Evolutionary conservation across 2,888 invertebrate species (phyloP).

Genomic region (Crioceris asparagi): DNA sequence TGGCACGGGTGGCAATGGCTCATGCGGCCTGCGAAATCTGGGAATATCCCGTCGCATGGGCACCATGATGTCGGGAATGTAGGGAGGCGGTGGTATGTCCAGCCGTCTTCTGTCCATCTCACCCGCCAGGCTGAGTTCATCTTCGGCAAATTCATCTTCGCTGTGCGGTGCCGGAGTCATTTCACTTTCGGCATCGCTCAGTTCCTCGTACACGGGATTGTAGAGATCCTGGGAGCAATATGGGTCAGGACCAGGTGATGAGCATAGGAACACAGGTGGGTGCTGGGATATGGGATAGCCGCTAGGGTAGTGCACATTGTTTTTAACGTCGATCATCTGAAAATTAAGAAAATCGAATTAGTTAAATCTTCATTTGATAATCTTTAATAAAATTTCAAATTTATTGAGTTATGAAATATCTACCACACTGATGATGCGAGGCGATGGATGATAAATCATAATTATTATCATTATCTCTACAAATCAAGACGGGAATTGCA

Average conservation of each 20-base stretch:
- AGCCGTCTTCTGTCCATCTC: slow-evolving; percentile 30
- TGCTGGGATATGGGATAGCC: slow-evolving; percentile 50
- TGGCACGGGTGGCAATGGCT: slow-evolving; percentile 48
- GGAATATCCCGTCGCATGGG: slow-evolving; percentile 1
- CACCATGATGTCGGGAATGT: not conserved
- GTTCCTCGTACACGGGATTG: slow-evolving; percentile 76
- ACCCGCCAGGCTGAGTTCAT: slow-evolving; percentile 57
- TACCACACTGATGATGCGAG: too few relatives aligned
- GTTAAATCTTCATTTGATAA: too few relatives aligned
- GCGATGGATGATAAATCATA: too few relatives aligned
- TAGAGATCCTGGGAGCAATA: slow-evolving; percentile 52
- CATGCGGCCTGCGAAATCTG: slow-evolving; percentile 50
- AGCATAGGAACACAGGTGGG: slow-evolving; percentile 61
- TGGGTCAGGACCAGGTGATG: slow-evolving; percentile 56
- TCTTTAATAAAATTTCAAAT: too few relatives aligned
- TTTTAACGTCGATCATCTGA: slow-evolving; percentile 64
- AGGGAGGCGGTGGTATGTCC: slow-evolving; percentile 36
- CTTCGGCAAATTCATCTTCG: slow-evolving; percentile 79
- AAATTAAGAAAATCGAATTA: slow-evolving; percentile 34
- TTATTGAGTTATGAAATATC: too few relatives aligned
- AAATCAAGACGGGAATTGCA: too few relatives aligned
- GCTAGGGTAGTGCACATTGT: slow-evolving; percentile 47
- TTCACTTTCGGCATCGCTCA: slow-evolving; percentile 55
- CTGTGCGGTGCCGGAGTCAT: slow-evolving; percentile 51
- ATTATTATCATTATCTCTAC: too few relatives aligned